A percentile compares a stretch with the other conserved stretches of the same genome.
Conservation (phyloP, 92 coral and sea anemone species). For the Pocillopora grandis region DNA sequence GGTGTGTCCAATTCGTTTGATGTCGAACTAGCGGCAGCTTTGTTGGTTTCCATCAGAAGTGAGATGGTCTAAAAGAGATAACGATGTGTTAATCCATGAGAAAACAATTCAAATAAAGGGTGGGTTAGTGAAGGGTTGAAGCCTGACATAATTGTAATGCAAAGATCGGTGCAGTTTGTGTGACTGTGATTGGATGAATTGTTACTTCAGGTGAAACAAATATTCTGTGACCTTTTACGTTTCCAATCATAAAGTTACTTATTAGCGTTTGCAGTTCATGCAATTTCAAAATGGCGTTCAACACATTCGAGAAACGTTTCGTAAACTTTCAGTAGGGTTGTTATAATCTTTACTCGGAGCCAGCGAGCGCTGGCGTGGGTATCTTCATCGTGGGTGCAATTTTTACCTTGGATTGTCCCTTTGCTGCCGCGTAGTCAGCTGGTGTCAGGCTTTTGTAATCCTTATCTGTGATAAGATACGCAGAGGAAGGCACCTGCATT, state of each 20-base stretch:
- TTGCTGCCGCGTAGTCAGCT: slow-evolving; percentile 77
- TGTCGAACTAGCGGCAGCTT: slow-evolving; percentile 65
- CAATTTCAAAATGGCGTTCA: too few species aligned
- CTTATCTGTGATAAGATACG: slow-evolving; percentile 61
- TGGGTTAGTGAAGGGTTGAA: neutral
- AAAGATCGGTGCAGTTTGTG: too few species aligned
- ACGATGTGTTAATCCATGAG: neutral
- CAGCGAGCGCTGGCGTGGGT: neutral
- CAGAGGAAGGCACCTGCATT: slow-evolving; percentile 63
- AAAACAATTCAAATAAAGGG: neutral
- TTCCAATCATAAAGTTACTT: too few species aligned
- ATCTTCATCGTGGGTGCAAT: neutral
- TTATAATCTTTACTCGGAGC: neutral
- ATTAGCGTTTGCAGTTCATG: too few species aligned
- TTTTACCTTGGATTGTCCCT: slow-evolving; percentile 63
- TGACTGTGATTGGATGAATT: neutral
- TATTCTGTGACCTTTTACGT: too few species aligned
- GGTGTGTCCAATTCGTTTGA: slow-evolving; percentile 81
- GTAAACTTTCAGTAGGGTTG: neutral
- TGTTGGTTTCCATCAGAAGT: slow-evolving; percentile 66
- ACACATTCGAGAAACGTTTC: too few species aligned
- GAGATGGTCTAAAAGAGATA: neutral
- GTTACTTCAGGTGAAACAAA: neutral
- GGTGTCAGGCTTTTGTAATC: slow-evolving; percentile 75
- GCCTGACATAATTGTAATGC: too few species aligned